Percentiles rank a stretch among this genome's conserved stretches.
Evolutionary conservation across 2,888 invertebrate genomes (phyloP).

Genomic region (Lycia hirtaria): DNA sequence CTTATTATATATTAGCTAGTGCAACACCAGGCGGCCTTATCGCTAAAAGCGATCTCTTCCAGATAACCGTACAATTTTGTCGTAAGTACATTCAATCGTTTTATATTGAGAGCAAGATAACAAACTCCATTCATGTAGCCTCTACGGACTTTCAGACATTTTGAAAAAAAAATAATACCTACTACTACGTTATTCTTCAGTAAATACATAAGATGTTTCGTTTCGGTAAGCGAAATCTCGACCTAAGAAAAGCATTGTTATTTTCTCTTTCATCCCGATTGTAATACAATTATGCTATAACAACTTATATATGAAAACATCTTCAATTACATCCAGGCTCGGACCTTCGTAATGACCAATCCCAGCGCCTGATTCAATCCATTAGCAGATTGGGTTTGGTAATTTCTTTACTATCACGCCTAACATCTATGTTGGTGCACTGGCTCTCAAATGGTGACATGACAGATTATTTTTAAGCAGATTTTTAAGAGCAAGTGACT

Average conservation of each 20-base stretch:
- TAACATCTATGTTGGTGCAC: conserved; percentile 31
- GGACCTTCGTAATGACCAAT: conserved; percentile 33
- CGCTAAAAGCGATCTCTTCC: too few species aligned
- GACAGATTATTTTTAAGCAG: background rate
- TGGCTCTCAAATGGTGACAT: conserved; percentile 7
- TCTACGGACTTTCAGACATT: too few species aligned
- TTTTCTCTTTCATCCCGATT: conserved; percentile 8
- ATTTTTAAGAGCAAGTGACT: too few species aligned
- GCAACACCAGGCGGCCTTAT: too few species aligned
- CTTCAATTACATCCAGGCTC: conserved; percentile 26
- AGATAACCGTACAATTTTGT: too few species aligned
- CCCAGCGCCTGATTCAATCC: conserved; percentile 35
- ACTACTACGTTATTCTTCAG: too few species aligned
- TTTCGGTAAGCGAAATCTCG: background rate
- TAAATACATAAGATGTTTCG: background rate
- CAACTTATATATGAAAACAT: conserved; percentile 24
- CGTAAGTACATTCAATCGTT: too few species aligned
- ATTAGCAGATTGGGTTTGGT: conserved; percentile 44
- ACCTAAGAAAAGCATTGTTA: conserved; percentile 3
- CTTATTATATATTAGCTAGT: too few species aligned
- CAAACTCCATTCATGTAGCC: too few species aligned
- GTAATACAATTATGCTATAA: conserved; percentile 29
- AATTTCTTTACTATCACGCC: conserved; percentile 42
- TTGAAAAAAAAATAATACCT: too few species aligned
- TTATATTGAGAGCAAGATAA: too few species aligned